Base-by-base conservation (phyloP, 2,888 invertebrate genomes). In the Cenopis cana region DNA sequence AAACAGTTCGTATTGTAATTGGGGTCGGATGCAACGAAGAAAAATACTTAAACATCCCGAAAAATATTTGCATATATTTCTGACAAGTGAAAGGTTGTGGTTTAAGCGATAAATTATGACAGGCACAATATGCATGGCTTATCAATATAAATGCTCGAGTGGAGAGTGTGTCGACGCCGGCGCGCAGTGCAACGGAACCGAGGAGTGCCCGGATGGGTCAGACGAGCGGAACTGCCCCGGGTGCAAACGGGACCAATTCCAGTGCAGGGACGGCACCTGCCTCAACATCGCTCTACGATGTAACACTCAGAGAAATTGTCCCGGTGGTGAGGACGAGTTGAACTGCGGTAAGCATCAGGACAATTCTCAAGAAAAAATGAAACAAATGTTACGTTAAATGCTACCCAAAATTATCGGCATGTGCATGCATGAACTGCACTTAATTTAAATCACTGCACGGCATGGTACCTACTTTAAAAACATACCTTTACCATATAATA, bases 211-310 rank as follows among this genome's bases (percentile, higher is more conserved):
- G 70, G 94, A 96, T 81, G 86, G 85, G 41, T 93, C 94, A 9
- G 93, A 93, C 72, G 93, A 93, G 81, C 76, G 66, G 61, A 82
- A 84, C 76, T 93, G 93, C 76, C 85, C 89, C n/a, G 60, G 46
- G 72, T 92, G 93, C 82, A 91, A 89, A 82, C 83, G 91, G 72
- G 94, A 90, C 71, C 88, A 95, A 80, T 94, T 93, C 83, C 85
- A 85, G 64, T 96, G 96, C 85, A 89, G 95, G 78, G 95, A 96
- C 80, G 95, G 95, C 75, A 88, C 94, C 82, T 97, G 97, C 89
- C 94, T 96, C 85, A 93, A 94, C 80, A 88, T 93, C 77, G 93
- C 93, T 61, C 94, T 94, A 76, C 91, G 94, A 79, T 97, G 97
- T 87, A 94, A 97, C 84, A 94, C 94, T 77, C 82, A 86, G 69